Evolutionary conservation across 2,797 vertebrate species (phyloP).

Genomic region (Muscicapa comitata): DNA sequence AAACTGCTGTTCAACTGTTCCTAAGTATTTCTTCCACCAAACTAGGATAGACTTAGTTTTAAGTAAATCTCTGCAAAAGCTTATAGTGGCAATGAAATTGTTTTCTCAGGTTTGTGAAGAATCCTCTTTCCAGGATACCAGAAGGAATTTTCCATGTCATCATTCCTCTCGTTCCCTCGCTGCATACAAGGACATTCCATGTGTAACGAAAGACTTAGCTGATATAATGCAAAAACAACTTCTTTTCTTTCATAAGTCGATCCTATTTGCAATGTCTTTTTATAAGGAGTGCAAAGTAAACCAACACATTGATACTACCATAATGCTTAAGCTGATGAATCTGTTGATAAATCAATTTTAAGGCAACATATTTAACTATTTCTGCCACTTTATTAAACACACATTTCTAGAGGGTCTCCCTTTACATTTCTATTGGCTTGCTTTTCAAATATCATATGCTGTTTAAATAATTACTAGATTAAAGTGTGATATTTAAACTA

Average conservation of each 20-base stretch:
- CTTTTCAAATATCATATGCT: not conserved
- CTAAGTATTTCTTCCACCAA: not conserved
- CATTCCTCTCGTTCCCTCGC: rapidly evolving
- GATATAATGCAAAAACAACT: not conserved
- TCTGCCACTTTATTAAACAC: not conserved
- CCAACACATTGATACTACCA: not conserved
- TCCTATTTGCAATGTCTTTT: not conserved
- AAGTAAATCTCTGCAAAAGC: not conserved
- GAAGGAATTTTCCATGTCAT: not conserved
- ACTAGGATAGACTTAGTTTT: not conserved
- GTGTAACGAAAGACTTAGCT: not conserved
- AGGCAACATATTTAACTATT: not conserved
- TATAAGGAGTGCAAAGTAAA: not conserved
- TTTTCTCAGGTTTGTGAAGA: not conserved
- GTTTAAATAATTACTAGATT: not conserved
- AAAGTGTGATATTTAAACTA: not conserved
- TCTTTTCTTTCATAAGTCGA: not conserved
- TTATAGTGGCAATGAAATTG: not conserved
- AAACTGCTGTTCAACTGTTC: not conserved
- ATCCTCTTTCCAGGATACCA: rapidly evolving
- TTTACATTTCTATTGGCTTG: not conserved
- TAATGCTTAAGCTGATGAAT: not conserved
- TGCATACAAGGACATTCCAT: not conserved
- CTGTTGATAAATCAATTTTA: not conserved
- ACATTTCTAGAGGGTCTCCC: not conserved